Evolutionary conservation across 2,888 invertebrate species (phyloP).

Genomic region (Rotaria socialis): DNA sequence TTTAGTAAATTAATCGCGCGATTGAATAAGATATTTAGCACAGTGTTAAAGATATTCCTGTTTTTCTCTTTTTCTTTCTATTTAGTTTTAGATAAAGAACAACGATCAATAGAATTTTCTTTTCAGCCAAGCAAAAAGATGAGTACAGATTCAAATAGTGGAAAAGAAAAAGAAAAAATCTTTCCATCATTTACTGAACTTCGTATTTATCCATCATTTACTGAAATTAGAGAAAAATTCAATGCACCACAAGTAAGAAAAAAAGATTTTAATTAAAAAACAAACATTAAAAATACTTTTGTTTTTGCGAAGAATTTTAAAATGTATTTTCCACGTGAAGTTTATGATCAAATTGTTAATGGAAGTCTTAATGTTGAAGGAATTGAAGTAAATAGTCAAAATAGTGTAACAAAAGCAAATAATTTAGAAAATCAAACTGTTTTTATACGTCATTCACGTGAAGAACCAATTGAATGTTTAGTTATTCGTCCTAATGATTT

Average conservation of each 20-base stretch:
- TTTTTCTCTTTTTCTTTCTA: background rate
- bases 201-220: constrained; percentile 37
- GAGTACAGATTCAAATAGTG: background rate
- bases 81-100: background rate
- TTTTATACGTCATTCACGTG: background rate
- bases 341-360: constrained; percentile 17
- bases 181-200: constrained; percentile 14
- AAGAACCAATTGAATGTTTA: background rate
- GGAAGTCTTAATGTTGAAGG: constrained; percentile 31
- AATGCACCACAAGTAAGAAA: background rate
- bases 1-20: background rate
- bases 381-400: background rate
- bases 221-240: constrained; percentile 31
- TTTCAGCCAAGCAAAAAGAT: too few relatives aligned
- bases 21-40: background rate
- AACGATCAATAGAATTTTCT: background rate
- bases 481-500: constrained; percentile 20
- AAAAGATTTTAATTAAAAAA: background rate
- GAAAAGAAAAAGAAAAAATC: constrained; percentile 8
- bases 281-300: too few relatives aligned
- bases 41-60: background rate
- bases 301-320: background rate
- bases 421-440: constrained; percentile 35
- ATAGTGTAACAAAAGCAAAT: constrained; percentile 25
- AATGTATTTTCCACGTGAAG: constrained; percentile 32